Evolutionary conservation across 2,797 vertebrate genomes (phyloP), one percentile per base, ranked within the genome.

Genomic region (Thunnus albacares): DNA sequence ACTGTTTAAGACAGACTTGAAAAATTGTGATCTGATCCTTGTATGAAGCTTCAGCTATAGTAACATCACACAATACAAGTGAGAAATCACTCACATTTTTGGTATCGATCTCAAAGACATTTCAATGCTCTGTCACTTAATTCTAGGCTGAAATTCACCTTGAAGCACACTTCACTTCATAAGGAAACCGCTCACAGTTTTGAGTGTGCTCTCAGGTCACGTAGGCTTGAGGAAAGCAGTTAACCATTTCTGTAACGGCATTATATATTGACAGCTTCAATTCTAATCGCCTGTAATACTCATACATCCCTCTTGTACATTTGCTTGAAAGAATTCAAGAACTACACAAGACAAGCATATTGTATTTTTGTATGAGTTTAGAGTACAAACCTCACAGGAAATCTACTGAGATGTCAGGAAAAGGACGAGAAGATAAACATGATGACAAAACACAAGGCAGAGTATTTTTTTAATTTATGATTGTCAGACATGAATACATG

Each of bases 381-480:
- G 6, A 33, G 30, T 33, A 6, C 5, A 30, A 30, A 5, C 5
- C 3, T 52, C 33, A 7, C 20, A 26, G 22, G 12, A 33, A 51
- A 51, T 9, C 18, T n/a, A n/a, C 20, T 10, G 51, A 26, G 22
- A 55, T 4, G 5, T 20, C 28, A n/a, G 11, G 24, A n/a, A 60
- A 60, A 59, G 10, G 35, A 20, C 2, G 0, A 71, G 11, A 57
- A 1, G 17, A 43, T 38, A 74, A 72, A 77, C 14, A 56, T 1
- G 18, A 73, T 2, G 3, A 57, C 6, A 26, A 24, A 14, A 59
- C 14, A 77, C 47, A 72, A 45, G 35, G n/a, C 18, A 52, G 57
- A 17, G 0, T 18, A n/a, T 49, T 17, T 59, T 47, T 81, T 86
- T 56, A 59, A 65, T 84, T 82, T 24, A 83, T 14, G 6, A 22